A percentile compares a stretch with the other conserved stretches of the same genome.
phyloP scores from a whole-genome alignment of 2,888 invertebrate species.

The Cantharis nigra region DNA sequence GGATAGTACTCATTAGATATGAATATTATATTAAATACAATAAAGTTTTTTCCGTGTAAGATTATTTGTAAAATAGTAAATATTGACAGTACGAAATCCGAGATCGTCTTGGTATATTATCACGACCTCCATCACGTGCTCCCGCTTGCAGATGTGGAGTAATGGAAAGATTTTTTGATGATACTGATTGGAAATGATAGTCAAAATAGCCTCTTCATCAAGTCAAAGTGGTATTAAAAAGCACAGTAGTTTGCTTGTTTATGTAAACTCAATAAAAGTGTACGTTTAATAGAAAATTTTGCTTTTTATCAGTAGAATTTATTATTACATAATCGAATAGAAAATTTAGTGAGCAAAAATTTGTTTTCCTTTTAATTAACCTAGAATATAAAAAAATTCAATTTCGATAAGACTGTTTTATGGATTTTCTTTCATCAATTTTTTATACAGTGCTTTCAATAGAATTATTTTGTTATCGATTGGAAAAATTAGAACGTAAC shows the following conservation, averaged over 20 bases:
- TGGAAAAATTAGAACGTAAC: background rate
- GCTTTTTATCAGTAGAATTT: conserved; percentile 4
- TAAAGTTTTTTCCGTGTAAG: background rate
- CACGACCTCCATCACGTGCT: conserved; percentile 39
- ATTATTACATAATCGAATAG: background rate
- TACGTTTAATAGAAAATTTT: conserved; percentile 13
- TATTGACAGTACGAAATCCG: conserved; percentile 38
- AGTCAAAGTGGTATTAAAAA: conserved; percentile 6
- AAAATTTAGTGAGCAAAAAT: background rate
- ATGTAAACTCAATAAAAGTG: conserved; percentile 18
- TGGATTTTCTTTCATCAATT: background rate
- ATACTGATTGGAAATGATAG: conserved; percentile 43
- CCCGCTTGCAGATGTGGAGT: conserved; percentile 46
- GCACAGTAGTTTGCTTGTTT: conserved; percentile 26
- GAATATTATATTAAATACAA: background rate
- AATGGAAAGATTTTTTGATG: conserved; percentile 44
- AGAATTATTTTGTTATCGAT: background rate
- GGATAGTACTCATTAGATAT: background rate
- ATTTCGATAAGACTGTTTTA: background rate
- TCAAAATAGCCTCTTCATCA: background rate
- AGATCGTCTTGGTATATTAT: conserved; percentile 46
- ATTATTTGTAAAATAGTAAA: background rate
- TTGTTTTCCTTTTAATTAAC: background rate
- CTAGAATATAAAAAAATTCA: background rate
- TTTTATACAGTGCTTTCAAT: background rate